These are phyloP conservation scores for Nicator chloris DNA, from an alignment of 2,113 vertebrate genomes.

Conservation along the genomic window DNA sequence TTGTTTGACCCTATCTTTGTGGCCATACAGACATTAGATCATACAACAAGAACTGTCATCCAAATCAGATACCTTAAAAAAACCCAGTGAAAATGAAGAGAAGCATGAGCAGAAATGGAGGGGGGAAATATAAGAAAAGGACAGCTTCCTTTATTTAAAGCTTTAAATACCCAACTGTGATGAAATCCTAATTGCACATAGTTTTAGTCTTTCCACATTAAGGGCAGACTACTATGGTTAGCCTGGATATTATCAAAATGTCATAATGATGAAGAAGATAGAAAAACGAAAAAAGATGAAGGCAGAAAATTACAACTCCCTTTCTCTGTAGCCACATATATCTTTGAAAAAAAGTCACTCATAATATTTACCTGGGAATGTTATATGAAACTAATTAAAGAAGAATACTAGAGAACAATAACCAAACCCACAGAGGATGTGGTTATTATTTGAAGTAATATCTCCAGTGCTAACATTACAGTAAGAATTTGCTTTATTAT, in stretches of 20 bases:
- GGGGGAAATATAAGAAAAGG: neutral
- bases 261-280: neutral
- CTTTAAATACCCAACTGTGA: neutral
- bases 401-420: neutral
- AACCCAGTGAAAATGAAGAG: neutral
- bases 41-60: neutral
- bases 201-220: neutral
- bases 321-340: neutral
- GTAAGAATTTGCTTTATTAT: neutral
- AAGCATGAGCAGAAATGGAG: neutral
- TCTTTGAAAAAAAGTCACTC: neutral
- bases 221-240: neutral
- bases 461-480: neutral
- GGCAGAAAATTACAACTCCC: neutral
- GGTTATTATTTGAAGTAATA: neutral
- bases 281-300: neutral
- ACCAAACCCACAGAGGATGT: neutral
- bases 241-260: neutral
- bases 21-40: neutral
- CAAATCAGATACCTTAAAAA: neutral
- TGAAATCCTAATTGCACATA: neutral
- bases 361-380: neutral
- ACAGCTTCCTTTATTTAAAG: neutral
- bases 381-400: neutral
- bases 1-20: neutral